Evolutionary conservation across 2,888 invertebrate genomes (phyloP), one percentile per base, ranked within the genome.

Genomic region (Eugnorisma glareosa): DNA sequence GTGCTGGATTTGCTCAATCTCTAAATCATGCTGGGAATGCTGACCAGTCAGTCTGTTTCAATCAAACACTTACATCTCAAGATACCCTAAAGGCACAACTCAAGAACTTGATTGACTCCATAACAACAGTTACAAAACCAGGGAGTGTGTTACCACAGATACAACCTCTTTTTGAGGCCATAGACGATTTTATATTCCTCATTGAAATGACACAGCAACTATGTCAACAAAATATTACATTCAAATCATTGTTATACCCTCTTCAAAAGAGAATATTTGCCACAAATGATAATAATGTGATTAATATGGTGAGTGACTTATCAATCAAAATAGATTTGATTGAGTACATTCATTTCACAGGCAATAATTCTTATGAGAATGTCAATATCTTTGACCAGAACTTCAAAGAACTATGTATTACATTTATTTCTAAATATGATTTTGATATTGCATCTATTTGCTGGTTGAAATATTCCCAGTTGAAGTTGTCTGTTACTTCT

Each of bases 371-470:
- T 75, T 96, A 96, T 91, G 90, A 92, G 70, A 87, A 89, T 83
- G 75, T 92, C 6, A 92, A 94, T 87, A 84, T 96, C 61, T 94
- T 94, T 92, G 91, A 94, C 64, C 89, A 91, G 77, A 91, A 91
- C 80, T 92, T 92, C 83, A 92, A 93, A 86, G 92, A 96, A 81
- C 90, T 96, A 35, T 95, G 95, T 89, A 90, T 93, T 43, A 86
- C 89, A 75, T 96, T 96, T 89, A 90, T 96, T 87, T 90, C 92
- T 18, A 94, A 96, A 83, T 91, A 93, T 73, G 96, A 96, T 91
- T 93, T 96, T 84, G 96, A 96, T 90, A 91, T 96, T 83, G 96
- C 96, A 80, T 95, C 95, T 64, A 95, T 96, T 87, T 95, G 96
- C 89, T 96, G 96, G 96, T 88, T 96, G 68, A 96, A 96, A 89